Evolutionary conservation across 2,797 vertebrate genomes (phyloP), one percentile per base, ranked within the genome.

Genomic region (Chromis chromis): DNA sequence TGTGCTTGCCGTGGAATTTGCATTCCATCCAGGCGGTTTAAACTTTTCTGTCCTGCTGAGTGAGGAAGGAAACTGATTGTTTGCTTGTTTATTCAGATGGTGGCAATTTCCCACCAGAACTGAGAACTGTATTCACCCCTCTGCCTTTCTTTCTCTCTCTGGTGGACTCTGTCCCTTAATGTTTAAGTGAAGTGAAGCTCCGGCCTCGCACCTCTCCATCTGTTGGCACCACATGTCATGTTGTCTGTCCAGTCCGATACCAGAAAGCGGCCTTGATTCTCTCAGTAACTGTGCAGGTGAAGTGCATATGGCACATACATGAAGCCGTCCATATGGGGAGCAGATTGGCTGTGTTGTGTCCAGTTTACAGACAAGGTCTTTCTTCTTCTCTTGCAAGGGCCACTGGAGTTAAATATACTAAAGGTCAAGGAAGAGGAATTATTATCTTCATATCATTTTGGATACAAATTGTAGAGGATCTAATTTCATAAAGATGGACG

Each of bases 11-110:
- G 28, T 55, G 65, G 31, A 55, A 24, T 50, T 60, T 69, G 58
- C 22, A 14, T 59, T 74, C 60, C 27, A n/a, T 79, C 57, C 59
- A 13, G 49, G 27, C 68, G 65, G 83, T 86, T 87, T 84, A 85
- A 67, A 92, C 86, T 81, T 89, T 78, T 84, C 79, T 83, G 68
- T 86, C 86, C 80, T 71, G 76, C 86, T 90, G 90, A 89, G 81
- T n/a, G 64, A 91, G 86, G 82, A 81, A 87, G 82, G 81, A 88
- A 81, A 83, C 73, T 4, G 49, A 77, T 83, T 84, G 80, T 90
- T 89, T 89, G 82, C 90, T 91, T 93, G 90, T 94, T 94, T 93
- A 83, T 89, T 91, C 90, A 92, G 91, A 93, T 67, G 70, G 81
- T 73, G 83, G 86, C 79, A 83, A 90, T 92, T 92, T 89, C 87